phyloP scores from a whole-genome alignment of 2,113 vertebrate genomes.

The Callocephalon fimbriatum region DNA sequence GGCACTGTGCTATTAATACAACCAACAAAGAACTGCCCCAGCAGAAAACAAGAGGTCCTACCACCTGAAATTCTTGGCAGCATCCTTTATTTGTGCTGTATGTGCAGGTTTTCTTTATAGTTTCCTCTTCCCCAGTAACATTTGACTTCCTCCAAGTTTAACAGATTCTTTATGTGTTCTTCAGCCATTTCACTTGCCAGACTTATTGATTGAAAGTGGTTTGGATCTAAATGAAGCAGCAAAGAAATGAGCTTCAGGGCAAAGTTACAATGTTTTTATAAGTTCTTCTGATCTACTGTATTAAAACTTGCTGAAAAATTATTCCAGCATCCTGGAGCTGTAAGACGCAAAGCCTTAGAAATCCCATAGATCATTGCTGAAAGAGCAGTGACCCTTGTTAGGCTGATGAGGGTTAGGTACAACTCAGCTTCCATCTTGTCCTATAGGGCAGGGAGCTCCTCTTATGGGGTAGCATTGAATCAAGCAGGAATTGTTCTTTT shows the following conservation, averaged over 20 bases:
- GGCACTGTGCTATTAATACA: not conserved
- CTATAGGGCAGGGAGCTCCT: not conserved
- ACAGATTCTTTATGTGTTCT: not conserved
- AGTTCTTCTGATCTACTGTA: not conserved
- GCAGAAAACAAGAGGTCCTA: not conserved
- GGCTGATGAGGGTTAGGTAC: not conserved
- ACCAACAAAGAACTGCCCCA: not conserved
- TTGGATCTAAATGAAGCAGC: not conserved
- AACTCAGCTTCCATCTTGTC: not conserved
- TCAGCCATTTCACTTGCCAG: not conserved
- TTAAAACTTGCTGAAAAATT: not conserved
- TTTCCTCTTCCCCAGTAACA: not conserved
- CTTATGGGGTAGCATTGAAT: not conserved
- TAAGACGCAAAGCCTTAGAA: not conserved
- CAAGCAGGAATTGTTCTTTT: not conserved
- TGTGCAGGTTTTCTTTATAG: not conserved
- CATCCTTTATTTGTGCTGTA: not conserved
- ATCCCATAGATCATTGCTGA: not conserved
- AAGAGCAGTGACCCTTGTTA: not conserved
- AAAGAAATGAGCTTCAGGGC: not conserved
- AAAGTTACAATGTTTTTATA: not conserved
- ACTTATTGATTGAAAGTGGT: not conserved
- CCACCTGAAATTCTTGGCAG: not conserved
- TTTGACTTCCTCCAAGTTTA: not conserved
- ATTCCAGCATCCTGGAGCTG: not conserved